Base-by-base conservation (phyloP, 2,113 vertebrate species). In the Octodon degus region DNA sequence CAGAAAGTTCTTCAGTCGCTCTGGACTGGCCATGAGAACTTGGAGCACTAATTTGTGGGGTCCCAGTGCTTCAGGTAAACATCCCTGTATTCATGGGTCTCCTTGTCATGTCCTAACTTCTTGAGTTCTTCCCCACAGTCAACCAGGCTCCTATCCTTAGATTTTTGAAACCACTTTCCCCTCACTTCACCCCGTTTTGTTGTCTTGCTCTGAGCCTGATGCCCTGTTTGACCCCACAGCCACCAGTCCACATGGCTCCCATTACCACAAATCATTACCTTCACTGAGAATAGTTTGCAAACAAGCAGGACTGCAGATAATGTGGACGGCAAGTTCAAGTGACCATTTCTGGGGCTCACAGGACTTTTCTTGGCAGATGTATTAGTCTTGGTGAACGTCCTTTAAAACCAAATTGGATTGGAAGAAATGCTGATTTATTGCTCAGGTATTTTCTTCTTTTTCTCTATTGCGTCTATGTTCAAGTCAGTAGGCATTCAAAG, bases 191-290 rank as follows among this genome's bases (percentile, higher is more conserved):
- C 53, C 1, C 30, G 20, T 25, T 82, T 92, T 95, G 30, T 92
- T n/a, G 62, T 95, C 47, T 19, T 91, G 8, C 47, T 93, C 40
- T 37, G 84, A 90, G 12, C 62, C 94, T 95, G 43, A 32, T 32
- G n/a, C 86, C 95, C 81, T 22, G 16, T 34, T 96, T 97, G 90
- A 95, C 94, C 85, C 32, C 95, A 65, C 50, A 43, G 67, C 94
- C 94, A 98, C 85, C 96, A 97, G 95, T 70, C 84, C 96, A 98
- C 94, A 95, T 96, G 93, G 90, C 97, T 98, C 74, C 11, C 80
- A 98, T 98, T 97, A 97, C 94, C 94, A 74, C 65, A 97, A 97
- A 98, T 94, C 88, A 95, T 83, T 97, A 95, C 95, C 97, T 98
- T 98, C 88, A 89, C 93, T 97, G 94, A 97, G 96, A 97, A n/a